A percentile compares a stretch with the other conserved stretches of the same genome.
Evolutionary conservation across 2,797 vertebrate genomes (phyloP).

Genomic region (Moxostoma hubbsi): DNA sequence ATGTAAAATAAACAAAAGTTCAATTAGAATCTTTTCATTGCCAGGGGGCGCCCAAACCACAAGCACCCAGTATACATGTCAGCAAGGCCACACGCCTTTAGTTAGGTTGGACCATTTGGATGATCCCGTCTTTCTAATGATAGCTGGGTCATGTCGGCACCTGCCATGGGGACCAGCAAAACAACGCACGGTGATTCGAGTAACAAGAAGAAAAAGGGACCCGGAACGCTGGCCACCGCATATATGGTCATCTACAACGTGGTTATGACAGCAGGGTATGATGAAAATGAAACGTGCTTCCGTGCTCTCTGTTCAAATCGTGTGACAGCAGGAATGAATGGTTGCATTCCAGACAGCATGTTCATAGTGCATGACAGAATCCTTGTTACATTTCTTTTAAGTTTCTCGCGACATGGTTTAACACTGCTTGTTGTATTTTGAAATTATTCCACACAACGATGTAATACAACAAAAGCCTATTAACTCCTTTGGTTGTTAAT

Average conservation of each 20-base stretch:
- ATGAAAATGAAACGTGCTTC: constrained; percentile 40
- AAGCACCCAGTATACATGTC: constrained; percentile 1
- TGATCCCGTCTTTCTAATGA: constrained; percentile 44
- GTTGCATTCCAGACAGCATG: background rate
- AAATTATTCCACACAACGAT: background rate
- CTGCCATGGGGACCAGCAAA: constrained; percentile 73
- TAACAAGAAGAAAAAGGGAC: constrained; percentile 83
- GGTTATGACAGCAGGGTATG: constrained; percentile 97
- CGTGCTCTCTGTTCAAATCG: constrained; percentile 12
- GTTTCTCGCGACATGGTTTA: background rate
- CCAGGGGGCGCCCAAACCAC: constrained; percentile 54
- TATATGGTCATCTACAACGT: constrained; percentile 97
- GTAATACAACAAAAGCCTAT: background rate
- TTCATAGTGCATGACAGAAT: background rate
- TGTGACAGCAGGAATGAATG: constrained; percentile 13
- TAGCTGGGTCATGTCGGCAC: constrained; percentile 77
- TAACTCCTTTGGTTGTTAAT: background rate
- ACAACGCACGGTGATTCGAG: constrained; percentile 69
- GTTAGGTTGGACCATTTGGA: constrained; percentile 6
- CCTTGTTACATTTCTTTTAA: background rate
- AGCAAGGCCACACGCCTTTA: constrained; percentile 50
- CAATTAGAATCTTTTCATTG: background rate
- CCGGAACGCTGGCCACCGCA: constrained; percentile 88
- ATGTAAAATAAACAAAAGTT: background rate
- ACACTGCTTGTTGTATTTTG: background rate